Conservation (phyloP, 1,140 invertebrate species). For the Brachionus koreanus region DNA sequence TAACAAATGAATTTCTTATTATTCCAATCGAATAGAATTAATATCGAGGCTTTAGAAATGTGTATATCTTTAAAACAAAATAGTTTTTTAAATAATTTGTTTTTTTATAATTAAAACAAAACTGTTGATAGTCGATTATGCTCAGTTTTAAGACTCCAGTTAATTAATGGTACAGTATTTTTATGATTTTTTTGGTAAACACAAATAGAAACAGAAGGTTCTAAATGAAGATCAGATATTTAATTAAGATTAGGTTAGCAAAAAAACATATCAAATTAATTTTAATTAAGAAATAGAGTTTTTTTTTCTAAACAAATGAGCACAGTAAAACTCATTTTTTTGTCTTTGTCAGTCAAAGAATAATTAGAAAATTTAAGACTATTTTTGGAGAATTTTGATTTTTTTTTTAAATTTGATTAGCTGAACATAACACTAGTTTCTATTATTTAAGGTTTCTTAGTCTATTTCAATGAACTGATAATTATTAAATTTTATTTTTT, state of each 20-base stretch:
- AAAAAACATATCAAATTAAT: not conserved
- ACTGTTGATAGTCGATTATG: not conserved
- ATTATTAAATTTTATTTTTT: too few species aligned
- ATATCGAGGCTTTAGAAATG: not conserved
- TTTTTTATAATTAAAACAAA: slow-evolving; percentile 6
- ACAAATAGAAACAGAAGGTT: not conserved
- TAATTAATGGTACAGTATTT: not conserved
- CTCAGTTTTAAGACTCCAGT: not conserved
- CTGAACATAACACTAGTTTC: too few species aligned
- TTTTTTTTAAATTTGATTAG: too few species aligned
- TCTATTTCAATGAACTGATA: too few species aligned
- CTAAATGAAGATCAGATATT: not conserved
- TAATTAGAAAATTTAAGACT: too few species aligned
- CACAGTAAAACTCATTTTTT: too few species aligned
- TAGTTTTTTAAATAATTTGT: not conserved
- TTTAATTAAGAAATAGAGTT: not conserved
- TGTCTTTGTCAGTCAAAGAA: too few species aligned
- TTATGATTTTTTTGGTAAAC: not conserved
- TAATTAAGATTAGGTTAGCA: not conserved
- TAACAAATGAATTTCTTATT: not conserved
- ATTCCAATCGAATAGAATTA: not conserved
- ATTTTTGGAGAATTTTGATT: too few species aligned
- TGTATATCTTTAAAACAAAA: not conserved
- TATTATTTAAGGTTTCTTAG: too few species aligned
- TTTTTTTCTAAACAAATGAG: not conserved